Percentiles rank a stretch among this genome's conserved stretches.
These are phyloP conservation scores for Thaumatotibia leucotreta DNA, from an alignment of 1,140 invertebrate species.

Conservation along the genomic window DNA sequence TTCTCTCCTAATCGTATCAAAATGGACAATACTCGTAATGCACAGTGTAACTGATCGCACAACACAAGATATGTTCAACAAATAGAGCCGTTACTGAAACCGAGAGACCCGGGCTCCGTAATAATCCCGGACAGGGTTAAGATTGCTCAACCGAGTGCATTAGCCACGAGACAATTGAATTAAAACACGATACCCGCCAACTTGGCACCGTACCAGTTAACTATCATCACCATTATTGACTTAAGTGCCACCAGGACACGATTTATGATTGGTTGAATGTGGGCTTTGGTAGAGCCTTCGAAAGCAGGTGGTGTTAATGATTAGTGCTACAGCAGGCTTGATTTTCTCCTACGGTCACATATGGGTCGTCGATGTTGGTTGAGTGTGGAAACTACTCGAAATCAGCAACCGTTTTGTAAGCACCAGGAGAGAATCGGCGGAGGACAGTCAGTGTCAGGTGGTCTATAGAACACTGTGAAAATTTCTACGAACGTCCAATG, in stretches of 20 bases:
- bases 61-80: not conserved
- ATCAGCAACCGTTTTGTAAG: too few relatives aligned
- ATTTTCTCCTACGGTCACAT: too few relatives aligned
- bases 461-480: too few relatives aligned
- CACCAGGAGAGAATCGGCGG: too few relatives aligned
- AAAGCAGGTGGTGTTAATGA: slow-evolving; percentile 14
- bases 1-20: too few relatives aligned
- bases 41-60: not conserved
- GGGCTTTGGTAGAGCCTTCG: slow-evolving; percentile 54
- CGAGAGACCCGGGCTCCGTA: slow-evolving; percentile 15
- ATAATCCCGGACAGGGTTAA: slow-evolving; percentile 28
- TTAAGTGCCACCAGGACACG: slow-evolving; percentile 34
- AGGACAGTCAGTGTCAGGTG: too few relatives aligned
- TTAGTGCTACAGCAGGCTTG: too few relatives aligned
- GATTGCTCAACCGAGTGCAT: slow-evolving; percentile 33
- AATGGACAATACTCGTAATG: not conserved
- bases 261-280: slow-evolving; percentile 60
- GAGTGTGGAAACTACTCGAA: too few relatives aligned
- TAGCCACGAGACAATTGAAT: slow-evolving; percentile 45
- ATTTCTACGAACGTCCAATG: too few relatives aligned
- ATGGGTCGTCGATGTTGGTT: too few relatives aligned
- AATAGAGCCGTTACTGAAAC: not conserved
- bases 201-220: slow-evolving; percentile 64
- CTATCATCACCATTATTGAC: slow-evolving; percentile 41
- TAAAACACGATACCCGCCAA: slow-evolving; percentile 50